A percentile compares a stretch with the other conserved stretches of the same genome.
phyloP scores from a whole-genome alignment of 2,113 vertebrate species.

The Phylloscopus whistleri region DNA sequence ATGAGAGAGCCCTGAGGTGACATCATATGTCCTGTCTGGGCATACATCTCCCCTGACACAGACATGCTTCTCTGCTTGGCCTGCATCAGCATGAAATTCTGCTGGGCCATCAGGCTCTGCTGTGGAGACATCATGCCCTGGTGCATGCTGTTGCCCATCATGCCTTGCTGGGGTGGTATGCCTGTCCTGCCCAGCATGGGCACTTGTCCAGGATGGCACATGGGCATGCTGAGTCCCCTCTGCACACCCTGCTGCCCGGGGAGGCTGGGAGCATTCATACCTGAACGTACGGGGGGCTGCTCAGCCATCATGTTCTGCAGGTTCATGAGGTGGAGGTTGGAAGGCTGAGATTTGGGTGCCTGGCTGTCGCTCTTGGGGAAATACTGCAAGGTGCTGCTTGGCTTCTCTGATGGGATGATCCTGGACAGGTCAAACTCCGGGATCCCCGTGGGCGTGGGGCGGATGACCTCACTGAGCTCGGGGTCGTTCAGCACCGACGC shows the following conservation, averaged over 20 bases:
- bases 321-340: slow-evolving; percentile 95
- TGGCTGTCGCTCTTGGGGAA: slow-evolving; percentile 89
- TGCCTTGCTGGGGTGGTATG: slow-evolving; percentile 81
- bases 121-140: slow-evolving; percentile 89
- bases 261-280: slow-evolving; percentile 76
- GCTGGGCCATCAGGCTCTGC: slow-evolving; percentile 89
- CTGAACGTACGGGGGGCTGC: slow-evolving; percentile 82
- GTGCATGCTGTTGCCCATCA: slow-evolving; percentile 88
- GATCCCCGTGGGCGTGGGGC: slow-evolving; percentile 89
- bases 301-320: slow-evolving; percentile 99
- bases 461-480: slow-evolving; percentile 94
- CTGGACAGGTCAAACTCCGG: slow-evolving; percentile 96
- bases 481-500: slow-evolving; percentile 86
- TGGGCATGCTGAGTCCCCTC: slow-evolving; percentile 78
- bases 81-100: slow-evolving; percentile 97
- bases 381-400: slow-evolving; percentile 98
- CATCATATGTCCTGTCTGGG: slow-evolving; percentile 85
- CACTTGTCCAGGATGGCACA: slow-evolving; percentile 89
- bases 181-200: slow-evolving; percentile 93
- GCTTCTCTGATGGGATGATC: slow-evolving; percentile 98
- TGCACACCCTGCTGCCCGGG: slow-evolving; percentile 77
- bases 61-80: slow-evolving; percentile 89
- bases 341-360: slow-evolving; percentile 77
- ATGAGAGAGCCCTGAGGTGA: slow-evolving; percentile 92
- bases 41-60: slow-evolving; percentile 87